These are phyloP conservation scores for Sylvietta virens DNA, from an alignment of 2,113 vertebrate species.

Conservation along the genomic window DNA sequence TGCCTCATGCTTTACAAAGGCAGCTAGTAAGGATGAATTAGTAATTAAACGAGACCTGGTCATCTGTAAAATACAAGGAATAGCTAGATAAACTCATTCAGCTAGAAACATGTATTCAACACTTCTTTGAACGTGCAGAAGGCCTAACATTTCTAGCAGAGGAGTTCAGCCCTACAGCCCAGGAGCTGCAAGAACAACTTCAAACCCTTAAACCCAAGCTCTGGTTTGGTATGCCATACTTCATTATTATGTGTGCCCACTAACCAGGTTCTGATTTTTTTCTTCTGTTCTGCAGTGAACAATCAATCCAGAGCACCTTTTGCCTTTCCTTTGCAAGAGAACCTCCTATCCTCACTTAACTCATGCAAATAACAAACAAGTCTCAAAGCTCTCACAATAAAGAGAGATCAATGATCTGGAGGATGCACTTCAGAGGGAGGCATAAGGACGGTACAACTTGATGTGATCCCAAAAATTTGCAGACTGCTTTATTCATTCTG, in stretches of 20 bases:
- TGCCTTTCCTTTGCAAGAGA: not conserved
- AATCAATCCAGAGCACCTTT: not conserved
- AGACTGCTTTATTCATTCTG: not conserved
- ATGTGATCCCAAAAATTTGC: not conserved
- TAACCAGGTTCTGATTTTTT: not conserved
- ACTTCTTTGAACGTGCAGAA: not conserved
- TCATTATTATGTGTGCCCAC: rapidly evolving
- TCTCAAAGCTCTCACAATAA: not conserved
- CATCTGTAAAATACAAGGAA: not conserved
- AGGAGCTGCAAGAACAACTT: not conserved
- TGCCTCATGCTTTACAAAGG: not conserved
- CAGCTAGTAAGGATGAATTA: not conserved
- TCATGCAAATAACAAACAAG: not conserved
- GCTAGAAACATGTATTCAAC: not conserved
- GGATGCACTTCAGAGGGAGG: not conserved
- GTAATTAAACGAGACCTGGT: not conserved
- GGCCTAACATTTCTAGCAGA: not conserved
- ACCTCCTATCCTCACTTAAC: not conserved
- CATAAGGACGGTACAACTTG: not conserved
- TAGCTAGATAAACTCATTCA: not conserved
- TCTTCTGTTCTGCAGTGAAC: not conserved
- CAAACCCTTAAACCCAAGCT: not conserved
- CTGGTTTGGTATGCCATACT: not conserved
- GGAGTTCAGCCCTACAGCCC: not conserved
- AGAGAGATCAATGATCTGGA: not conserved